Evolutionary conservation across 92 coral and sea anemone genomes (phyloP), one percentile per base, ranked within the genome.

Genomic region (Isaurus tuberculatus): DNA sequence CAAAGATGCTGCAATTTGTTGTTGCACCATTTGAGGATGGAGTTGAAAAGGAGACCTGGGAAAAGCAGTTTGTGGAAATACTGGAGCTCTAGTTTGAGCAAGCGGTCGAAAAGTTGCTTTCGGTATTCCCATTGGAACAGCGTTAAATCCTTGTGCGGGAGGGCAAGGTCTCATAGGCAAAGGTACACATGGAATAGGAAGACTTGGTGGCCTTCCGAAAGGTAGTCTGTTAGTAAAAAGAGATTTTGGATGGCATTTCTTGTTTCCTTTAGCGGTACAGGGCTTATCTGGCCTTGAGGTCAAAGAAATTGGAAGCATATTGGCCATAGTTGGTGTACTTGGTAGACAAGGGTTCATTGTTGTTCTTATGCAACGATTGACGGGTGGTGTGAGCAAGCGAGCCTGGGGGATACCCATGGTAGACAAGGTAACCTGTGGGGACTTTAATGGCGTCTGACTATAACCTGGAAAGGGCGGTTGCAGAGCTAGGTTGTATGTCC

Each of bases 141-240:
- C 73, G 22, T 10, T 40, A 31, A 83, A 32, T 40, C 63, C 72
- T 25, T 65, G 87, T 32, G 29, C 11, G 16, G 92, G 92, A 23
- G 86, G 86, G 17, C 91, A 88, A 25, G 43, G 65, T 49, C 17
- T 66, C 10, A 44, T 40, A 14, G 73, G 69, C 13, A 64, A 22
- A 9, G 88, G 88, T 25, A 88, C 74, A 58, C 91, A 88, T 74
- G 88, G 91, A n/a, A 74, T 53, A 23, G 37, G 82, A 2, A 61
- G 82, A 11, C 70, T 77, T 1, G 70, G 53, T 6, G 53, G 69
- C 31, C 34, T 55, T 19, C 60, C 78, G 20, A 77, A 58, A 1
- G 68, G 82, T 34, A 8, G 55, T 55, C 70, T 37, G 20, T 34
- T 58, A 3, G 37, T 33, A 2, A 75, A 75, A 14, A 70, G 51